Base-by-base conservation (phyloP, 2,888 invertebrate genomes). In the Pseudeuparius sepicola region DNA sequence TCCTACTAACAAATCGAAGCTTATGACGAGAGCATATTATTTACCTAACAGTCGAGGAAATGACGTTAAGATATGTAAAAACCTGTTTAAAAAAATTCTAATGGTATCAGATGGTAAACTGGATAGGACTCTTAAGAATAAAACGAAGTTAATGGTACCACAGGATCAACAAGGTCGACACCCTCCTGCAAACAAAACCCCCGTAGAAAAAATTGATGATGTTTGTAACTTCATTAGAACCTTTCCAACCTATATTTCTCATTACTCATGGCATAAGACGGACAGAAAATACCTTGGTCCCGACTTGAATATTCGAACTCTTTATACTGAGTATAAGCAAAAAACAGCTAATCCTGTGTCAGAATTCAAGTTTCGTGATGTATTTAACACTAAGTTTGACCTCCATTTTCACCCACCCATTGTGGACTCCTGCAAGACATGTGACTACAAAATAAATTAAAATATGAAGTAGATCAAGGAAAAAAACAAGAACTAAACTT, bases 341-440 rank as follows among this genome's bases (percentile, higher is more conserved):
- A 20, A 20, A 20, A 20, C 20, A n/a, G n/a, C n/a, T n/a, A n/a
- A n/a, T n/a, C n/a, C n/a, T n/a, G n/a, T n/a, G n/a, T n/a, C n/a
- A 11, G 17, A 10, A 12, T 31, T 20, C 14, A 11, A 16, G 17
- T 31, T 20, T 12, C 15, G 20, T 16, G 31, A 31, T 14, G 23
- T 31, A 20, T 30, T 31, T 31, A 2, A 11, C 20, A 20, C 20
- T 3, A 5, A 9, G 17, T 16, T 18, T 31, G 11, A 31, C 23
- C n/a, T n/a, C n/a, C 23, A 20, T 31, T 20, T 31, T 10, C 31
- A 31, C 14, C 16, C 20, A n/a, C 31, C 31, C 10, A 31, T 31
- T 16, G 17, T n/a, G 23, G 30, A 30, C 15, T 30, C 17, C 14
- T 30, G 31, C 23, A 31, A 20, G 23, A 31, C 15, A 12, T 31